Conservation (phyloP, 2,797 vertebrate genomes). For the Dicrostonyx torquatus region DNA sequence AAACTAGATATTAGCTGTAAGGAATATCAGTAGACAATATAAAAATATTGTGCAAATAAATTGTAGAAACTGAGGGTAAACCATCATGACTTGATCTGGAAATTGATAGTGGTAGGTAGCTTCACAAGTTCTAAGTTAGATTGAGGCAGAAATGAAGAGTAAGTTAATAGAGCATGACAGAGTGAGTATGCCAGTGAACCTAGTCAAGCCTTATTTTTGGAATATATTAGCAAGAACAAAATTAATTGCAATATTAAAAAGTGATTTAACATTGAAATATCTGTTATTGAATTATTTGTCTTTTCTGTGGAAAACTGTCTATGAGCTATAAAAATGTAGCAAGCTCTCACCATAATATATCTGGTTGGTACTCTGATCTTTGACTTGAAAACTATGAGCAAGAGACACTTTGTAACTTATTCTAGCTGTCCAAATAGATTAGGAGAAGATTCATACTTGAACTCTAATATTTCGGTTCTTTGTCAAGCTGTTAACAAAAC, state of each 20-base stretch:
- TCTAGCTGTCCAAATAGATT: neutral
- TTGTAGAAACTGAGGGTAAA: neutral
- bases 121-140: neutral
- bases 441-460: neutral
- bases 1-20: slow-evolving; percentile 30
- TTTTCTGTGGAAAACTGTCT: neutral
- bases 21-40: neutral
- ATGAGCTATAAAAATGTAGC: neutral
- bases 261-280: neutral
- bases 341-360: neutral
- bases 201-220: neutral
- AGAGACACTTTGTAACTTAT: neutral
- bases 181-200: neutral
- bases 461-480: neutral
- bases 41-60: neutral
- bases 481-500: neutral
- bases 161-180: neutral
- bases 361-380: neutral
- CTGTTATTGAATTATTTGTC: neutral
- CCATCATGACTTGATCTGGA: neutral
- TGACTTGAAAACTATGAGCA: neutral
- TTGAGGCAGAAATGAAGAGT: neutral
- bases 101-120: neutral
- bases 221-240: neutral
- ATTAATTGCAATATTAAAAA: neutral